Percentiles rank a stretch among this genome's conserved stretches.
phyloP scores from a whole-genome alignment of 1,140 invertebrate species.

The Bombus superbus region DNA sequence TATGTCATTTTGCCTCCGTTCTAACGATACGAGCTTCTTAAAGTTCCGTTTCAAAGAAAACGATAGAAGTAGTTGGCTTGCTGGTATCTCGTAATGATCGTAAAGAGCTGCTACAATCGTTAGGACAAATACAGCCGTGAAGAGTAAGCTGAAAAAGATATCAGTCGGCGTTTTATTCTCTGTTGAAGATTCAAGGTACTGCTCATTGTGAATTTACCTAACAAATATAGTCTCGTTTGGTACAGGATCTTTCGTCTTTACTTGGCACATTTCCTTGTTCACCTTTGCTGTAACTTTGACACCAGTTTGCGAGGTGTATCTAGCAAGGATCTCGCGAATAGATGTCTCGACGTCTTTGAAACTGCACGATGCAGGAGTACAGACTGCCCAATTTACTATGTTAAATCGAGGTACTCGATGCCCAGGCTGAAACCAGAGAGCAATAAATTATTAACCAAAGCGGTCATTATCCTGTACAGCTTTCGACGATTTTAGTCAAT shows the following conservation, averaged over 20 bases:
- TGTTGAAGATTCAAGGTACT: too few relatives aligned
- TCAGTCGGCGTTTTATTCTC: slow-evolving; percentile 9
- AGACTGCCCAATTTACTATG: slow-evolving; percentile 86
- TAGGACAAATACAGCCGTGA: slow-evolving; percentile 68
- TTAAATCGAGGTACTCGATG: slow-evolving; percentile 86
- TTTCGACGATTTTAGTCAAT: too few relatives aligned
- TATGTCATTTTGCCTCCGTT: slow-evolving; percentile 84
- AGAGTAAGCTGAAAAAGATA: slow-evolving; percentile 73
- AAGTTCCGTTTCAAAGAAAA: slow-evolving; percentile 87
- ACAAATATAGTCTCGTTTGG: slow-evolving; percentile 81
- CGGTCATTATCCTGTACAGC: too few relatives aligned
- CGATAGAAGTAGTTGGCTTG: slow-evolving; percentile 82
- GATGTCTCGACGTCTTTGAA: slow-evolving; percentile 84
- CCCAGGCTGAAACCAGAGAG: slow-evolving; percentile 82
- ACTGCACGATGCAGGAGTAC: slow-evolving; percentile 85
- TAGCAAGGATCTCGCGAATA: slow-evolving; percentile 79
- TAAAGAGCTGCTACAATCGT: slow-evolving; percentile 74
- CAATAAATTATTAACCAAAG: slow-evolving; percentile 5
- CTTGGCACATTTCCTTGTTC: slow-evolving; percentile 85
- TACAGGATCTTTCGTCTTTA: slow-evolving; percentile 71
- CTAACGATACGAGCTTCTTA: slow-evolving; percentile 83
- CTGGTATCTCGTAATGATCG: slow-evolving; percentile 74
- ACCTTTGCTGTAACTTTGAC: slow-evolving; percentile 83
- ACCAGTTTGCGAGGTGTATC: slow-evolving; percentile 80
- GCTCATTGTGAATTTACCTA: slow-evolving; percentile 72